A percentile compares a stretch with the other conserved stretches of the same genome.
These are phyloP conservation scores for Rhyacichthys aspro DNA, from an alignment of 2,797 vertebrate species.

Conservation along the genomic window DNA sequence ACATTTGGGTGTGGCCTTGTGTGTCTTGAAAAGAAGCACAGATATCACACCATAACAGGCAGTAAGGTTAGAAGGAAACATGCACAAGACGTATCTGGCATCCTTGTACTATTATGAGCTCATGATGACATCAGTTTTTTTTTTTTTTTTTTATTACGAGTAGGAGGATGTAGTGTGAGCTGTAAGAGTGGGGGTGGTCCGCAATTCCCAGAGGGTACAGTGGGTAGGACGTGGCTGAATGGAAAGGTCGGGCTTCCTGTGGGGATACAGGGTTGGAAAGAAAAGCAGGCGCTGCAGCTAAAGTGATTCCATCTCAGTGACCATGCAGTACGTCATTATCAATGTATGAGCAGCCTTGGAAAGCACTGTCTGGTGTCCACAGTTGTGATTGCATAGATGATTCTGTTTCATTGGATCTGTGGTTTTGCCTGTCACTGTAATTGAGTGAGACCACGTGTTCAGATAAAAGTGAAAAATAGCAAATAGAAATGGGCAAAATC, in stretches of 20 bases:
- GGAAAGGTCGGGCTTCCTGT: constrained; percentile 65
- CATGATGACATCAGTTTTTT: constrained; percentile 39
- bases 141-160: too few species aligned
- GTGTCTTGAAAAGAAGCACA: background rate
- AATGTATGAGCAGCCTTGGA: constrained; percentile 48
- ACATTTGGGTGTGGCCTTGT: constrained; percentile 40
- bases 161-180: constrained; percentile 35
- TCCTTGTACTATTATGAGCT: constrained; percentile 46
- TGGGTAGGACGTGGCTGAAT: constrained; percentile 49
- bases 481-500: constrained; percentile 17
- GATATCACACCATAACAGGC: background rate
- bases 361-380: constrained; percentile 15
- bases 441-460: constrained; percentile 6
- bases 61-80: constrained; percentile 1
- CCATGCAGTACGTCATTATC: constrained; percentile 62
- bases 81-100: constrained; percentile 42
- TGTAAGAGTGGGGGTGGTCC: constrained; percentile 30
- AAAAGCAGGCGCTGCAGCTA: constrained; percentile 34
- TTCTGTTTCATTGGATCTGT: too few species aligned
- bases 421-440: background rate
- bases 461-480: background rate
- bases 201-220: constrained; percentile 39
- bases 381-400: constrained; percentile 1
- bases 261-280: constrained; percentile 43
- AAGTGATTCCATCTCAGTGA: constrained; percentile 49